These are phyloP conservation scores for Cataglyphis altisquamis DNA, from an alignment of 2,888 invertebrate genomes.

Conservation along the genomic window DNA sequence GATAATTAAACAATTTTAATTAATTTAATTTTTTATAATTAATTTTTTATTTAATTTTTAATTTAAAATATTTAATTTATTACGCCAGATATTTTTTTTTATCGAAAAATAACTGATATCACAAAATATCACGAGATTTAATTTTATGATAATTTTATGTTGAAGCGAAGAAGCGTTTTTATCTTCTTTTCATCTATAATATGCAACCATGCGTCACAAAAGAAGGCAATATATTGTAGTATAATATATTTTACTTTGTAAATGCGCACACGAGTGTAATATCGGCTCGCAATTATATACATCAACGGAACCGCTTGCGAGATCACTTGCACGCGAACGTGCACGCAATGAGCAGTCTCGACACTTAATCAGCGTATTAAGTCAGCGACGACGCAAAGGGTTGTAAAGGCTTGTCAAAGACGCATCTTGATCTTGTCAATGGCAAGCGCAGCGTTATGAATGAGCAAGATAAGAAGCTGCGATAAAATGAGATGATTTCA, in stretches of 20 bases:
- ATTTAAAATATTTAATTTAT: not conserved
- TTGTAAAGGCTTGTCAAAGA: slow-evolving; percentile 29
- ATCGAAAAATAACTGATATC: not conserved
- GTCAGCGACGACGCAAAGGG: slow-evolving; percentile 32
- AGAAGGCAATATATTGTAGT: slow-evolving; percentile 17
- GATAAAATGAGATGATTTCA: slow-evolving; percentile 10
- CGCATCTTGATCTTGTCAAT: slow-evolving; percentile 31
- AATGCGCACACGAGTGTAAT: slow-evolving; percentile 28
- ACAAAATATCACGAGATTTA: not conserved
- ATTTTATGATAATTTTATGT: not conserved
- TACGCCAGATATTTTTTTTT: not conserved
- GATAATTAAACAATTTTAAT: slow-evolving; percentile 24
- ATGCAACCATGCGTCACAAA: slow-evolving; percentile 7
- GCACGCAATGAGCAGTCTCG: slow-evolving; percentile 49
- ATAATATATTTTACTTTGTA: slow-evolving; percentile 13
- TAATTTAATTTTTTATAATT: not conserved
- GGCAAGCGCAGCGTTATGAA: not conserved
- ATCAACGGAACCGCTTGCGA: slow-evolving; percentile 21
- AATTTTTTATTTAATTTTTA: not conserved
- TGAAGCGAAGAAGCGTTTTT: not conserved
- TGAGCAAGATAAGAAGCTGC: not conserved
- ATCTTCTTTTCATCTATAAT: not conserved
- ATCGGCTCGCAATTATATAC: slow-evolving; percentile 39
- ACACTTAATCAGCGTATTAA: slow-evolving; percentile 48
- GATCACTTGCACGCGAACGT: slow-evolving; percentile 41